These are phyloP conservation scores for Drosophila triauraria DNA, from an alignment of 1,140 invertebrate species.

Conservation along the genomic window DNA sequence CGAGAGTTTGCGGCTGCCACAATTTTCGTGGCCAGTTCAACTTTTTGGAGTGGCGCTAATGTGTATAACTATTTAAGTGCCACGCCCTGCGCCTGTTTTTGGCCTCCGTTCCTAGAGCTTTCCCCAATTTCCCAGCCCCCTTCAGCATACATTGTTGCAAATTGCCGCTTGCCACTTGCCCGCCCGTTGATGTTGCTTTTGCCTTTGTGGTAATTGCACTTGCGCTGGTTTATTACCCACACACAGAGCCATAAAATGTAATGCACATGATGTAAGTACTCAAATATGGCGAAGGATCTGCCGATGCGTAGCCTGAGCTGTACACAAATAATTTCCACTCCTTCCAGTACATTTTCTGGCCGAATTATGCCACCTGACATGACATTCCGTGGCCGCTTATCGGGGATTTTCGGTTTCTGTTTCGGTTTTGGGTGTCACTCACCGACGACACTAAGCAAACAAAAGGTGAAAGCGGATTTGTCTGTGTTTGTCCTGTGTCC, in stretches of 20 bases:
- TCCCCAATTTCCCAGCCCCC: not conserved
- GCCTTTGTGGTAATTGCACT: slow-evolving; percentile 72
- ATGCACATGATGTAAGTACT: slow-evolving; percentile 78
- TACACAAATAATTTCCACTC: not conserved
- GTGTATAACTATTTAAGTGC: slow-evolving; percentile 70
- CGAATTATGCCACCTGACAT: slow-evolving; percentile 47
- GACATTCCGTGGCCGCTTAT: slow-evolving; percentile 43
- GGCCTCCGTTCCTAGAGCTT: not conserved
- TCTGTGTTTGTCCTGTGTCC: slow-evolving; percentile 26
- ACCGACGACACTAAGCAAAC: slow-evolving; percentile 40
- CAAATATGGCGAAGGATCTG: slow-evolving; percentile 48
- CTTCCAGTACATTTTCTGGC: not conserved
- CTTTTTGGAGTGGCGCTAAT: slow-evolving; percentile 53
- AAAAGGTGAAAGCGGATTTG: slow-evolving; percentile 44
- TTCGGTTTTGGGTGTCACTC: slow-evolving; percentile 16
- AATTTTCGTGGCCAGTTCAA: slow-evolving; percentile 23
- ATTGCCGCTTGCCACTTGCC: slow-evolving; percentile 40
- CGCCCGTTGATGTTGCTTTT: slow-evolving; percentile 7
- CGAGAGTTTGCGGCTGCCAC: not conserved
- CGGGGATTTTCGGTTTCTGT: slow-evolving; percentile 46
- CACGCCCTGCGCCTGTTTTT: not conserved
- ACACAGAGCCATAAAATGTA: slow-evolving; percentile 71
- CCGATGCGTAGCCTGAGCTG: slow-evolving; percentile 37
- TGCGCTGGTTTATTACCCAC: slow-evolving; percentile 72
- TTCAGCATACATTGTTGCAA: slow-evolving; percentile 68